Base-by-base conservation (phyloP, 2,113 vertebrate genomes). In the Danio rerio region DNA sequence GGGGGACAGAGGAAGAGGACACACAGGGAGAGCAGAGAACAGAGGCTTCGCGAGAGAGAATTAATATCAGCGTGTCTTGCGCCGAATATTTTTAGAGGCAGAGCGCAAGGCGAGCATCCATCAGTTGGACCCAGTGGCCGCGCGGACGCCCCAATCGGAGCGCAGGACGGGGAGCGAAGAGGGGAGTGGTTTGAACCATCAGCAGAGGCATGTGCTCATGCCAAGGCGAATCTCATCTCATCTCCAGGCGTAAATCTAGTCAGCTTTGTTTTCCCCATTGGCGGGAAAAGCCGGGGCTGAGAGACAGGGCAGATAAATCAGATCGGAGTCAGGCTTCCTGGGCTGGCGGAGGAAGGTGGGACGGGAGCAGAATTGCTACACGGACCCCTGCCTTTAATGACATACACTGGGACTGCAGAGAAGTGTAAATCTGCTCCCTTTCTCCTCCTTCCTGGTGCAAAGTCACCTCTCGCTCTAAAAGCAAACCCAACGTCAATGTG, bases 261-360 rank as follows among this genome's bases (percentile, higher is more conserved):
- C 88, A 84, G 74, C 84, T 77, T 84, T 85, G 85, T 90, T 83
- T 87, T 88, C 91, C 87, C 88, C 63, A 78, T n/a, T 68, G 62
- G 52, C 86, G n/a, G 87, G 89, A 91, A 91, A 89, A 91, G 88
- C 88, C 45, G 47, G 84, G 83, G 84, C 69, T 74, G 88, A 88
- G 78, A 89, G 92, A 92, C 91, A 93, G 90, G 86, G 69, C 77
- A 89, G 88, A 92, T 93, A 93, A 93, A 93, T 93, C 92, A 90
- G 75, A 5, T 42, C 50, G 86, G 86, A 88, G 88, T 66, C 81
- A 86, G 85, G 81, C 88, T 78, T 73, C 79, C 86, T 87, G 74
- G 84, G 87, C 87, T 81, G 87, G 90, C 91, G 31, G 20, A 79
- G 91, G 91, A 90, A 90, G 90, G 85, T 85, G 86, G 88, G 89